phyloP scores from a whole-genome alignment of 2,888 invertebrate genomes.

The Eristalinus aeneus region DNA sequence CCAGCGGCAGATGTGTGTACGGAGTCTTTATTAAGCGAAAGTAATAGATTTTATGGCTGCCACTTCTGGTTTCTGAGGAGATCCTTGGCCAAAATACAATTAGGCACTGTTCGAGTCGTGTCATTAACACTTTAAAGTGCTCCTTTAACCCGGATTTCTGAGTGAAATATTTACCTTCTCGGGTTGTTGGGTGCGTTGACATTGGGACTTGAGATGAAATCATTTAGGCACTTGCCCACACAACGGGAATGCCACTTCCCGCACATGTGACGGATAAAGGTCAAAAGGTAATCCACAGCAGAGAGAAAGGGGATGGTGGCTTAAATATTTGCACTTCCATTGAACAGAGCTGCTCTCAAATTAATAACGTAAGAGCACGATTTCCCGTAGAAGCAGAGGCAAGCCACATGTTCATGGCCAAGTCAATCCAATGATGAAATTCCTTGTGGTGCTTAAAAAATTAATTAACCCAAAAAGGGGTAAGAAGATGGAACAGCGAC shows the following conservation, averaged over 20 bases:
- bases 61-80: neutral
- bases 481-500: neutral
- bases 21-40: neutral
- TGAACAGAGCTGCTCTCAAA: neutral
- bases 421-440: neutral
- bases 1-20: neutral
- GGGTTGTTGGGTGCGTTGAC: neutral
- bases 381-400: too few species aligned
- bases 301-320: neutral
- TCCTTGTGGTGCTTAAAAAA: neutral
- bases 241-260: neutral
- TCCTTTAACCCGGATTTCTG: neutral
- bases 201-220: neutral
- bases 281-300: neutral
- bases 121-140: neutral
- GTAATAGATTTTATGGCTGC: neutral
- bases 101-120: neutral
- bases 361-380: neutral
- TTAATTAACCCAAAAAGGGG: neutral
- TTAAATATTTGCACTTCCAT: neutral
- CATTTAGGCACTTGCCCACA: neutral
- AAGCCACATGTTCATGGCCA: neutral
- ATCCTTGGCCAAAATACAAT: neutral
- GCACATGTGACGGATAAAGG: neutral
- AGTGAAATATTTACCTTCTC: neutral